These are phyloP conservation scores for Rugalucina vietnamica DNA, from an alignment of 2,888 invertebrate genomes.

Conservation along the genomic window DNA sequence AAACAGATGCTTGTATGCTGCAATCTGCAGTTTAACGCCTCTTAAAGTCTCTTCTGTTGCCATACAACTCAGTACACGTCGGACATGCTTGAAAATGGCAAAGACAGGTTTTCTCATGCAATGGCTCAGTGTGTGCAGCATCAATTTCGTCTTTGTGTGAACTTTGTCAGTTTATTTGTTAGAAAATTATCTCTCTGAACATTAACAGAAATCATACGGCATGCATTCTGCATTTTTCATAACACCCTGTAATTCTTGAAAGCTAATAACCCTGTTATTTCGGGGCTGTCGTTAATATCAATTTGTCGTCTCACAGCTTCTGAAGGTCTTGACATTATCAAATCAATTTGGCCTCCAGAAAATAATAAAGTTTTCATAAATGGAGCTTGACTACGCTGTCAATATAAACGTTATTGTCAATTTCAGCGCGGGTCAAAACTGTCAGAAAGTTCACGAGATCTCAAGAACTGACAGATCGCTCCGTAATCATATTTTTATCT, in stretches of 20 bases:
- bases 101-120: too few relatives aligned
- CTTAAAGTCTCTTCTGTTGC: too few relatives aligned
- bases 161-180: slow-evolving; percentile 7
- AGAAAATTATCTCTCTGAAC: slow-evolving; percentile 38
- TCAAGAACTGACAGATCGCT: slow-evolving; percentile 46
- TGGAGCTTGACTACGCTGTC: slow-evolving; percentile 57
- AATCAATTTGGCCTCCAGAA: slow-evolving; percentile 63
- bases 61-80: too few relatives aligned
- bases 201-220: slow-evolving; percentile 49
- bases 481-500: slow-evolving; percentile 47
- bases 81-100: too few relatives aligned
- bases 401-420: slow-evolving; percentile 66
- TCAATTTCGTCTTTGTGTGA: slow-evolving; percentile 8
- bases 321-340: slow-evolving; percentile 58
- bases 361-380: slow-evolving; percentile 67
- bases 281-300: slow-evolving; percentile 64
- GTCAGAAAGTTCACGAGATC: slow-evolving; percentile 41
- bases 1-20: too few relatives aligned
- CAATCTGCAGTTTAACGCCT: too few relatives aligned
- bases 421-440: slow-evolving; percentile 52
- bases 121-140: too few relatives aligned
- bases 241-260: slow-evolving; percentile 10
- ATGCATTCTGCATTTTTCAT: slow-evolving; percentile 51
- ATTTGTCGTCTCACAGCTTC: slow-evolving; percentile 52
- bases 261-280: slow-evolving; percentile 30